Conservation (phyloP, 2,113 vertebrate genomes). For the Promerops cafer region DNA sequence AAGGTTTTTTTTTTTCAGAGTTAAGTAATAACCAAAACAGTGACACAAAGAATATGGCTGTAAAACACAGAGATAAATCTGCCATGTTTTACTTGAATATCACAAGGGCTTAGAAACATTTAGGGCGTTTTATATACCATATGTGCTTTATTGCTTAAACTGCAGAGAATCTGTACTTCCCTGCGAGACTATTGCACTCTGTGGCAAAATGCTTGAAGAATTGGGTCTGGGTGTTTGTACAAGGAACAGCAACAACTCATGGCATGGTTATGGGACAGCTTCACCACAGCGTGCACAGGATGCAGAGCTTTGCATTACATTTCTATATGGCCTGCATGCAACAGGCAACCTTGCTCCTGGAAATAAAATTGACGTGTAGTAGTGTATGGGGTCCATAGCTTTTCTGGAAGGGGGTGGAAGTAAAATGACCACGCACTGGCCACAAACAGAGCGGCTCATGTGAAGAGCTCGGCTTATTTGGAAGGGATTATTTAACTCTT, state of each 20-base stretch:
- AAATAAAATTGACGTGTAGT: fast-evolving
- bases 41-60: not conserved
- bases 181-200: not conserved
- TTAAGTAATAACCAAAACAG: not conserved
- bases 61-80: not conserved
- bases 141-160: constrained; percentile 28
- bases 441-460: not conserved
- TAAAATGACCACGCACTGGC: not conserved
- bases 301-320: not conserved
- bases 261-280: not conserved
- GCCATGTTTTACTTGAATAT: not conserved
- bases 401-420: not conserved
- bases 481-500: not conserved
- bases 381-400: not conserved
- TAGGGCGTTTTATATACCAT: not conserved
- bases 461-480: not conserved
- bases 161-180: not conserved
- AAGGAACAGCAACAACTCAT: not conserved
- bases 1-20: not conserved
- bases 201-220: not conserved
- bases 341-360: not conserved
- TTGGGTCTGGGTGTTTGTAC: not conserved
- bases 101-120: not conserved
- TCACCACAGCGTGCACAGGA: not conserved
- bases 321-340: not conserved